Conservation (phyloP, 2,113 vertebrate species). For the Pseudopipra pipra region DNA sequence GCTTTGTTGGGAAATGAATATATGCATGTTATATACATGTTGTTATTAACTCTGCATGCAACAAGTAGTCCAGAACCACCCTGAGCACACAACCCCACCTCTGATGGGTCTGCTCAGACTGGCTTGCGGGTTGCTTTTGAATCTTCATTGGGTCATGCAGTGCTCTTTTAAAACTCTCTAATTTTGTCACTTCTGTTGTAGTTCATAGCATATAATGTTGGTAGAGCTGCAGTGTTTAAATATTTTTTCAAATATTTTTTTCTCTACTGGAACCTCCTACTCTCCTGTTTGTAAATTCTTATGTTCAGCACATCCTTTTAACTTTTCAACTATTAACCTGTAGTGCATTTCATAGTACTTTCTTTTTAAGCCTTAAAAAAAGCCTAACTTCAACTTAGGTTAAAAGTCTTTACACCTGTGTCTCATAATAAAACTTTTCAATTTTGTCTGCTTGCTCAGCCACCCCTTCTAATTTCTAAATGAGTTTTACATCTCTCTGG, state of each 20-base stretch:
- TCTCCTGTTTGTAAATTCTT: background rate
- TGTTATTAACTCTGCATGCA: background rate
- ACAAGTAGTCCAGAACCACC: background rate
- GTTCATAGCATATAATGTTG: background rate
- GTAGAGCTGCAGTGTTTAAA: background rate
- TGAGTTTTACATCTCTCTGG: constrained; percentile 56
- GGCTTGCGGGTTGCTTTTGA: background rate
- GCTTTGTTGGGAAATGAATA: background rate
- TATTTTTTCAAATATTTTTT: background rate
- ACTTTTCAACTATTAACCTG: background rate
- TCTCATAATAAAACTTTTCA: constrained; percentile 12
- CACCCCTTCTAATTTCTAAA: constrained; percentile 53
- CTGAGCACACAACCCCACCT: background rate
- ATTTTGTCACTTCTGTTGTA: background rate
- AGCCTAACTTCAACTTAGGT: background rate
- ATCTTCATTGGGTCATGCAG: background rate
- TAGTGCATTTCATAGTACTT: background rate
- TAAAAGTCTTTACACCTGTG: constrained; percentile 10
- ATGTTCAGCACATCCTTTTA: background rate
- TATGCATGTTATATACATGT: background rate
- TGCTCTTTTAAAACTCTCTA: background rate
- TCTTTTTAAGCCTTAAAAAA: background rate
- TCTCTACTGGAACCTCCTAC: background rate
- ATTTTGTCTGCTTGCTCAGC: constrained; percentile 55
- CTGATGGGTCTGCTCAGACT: background rate